phyloP scores from a whole-genome alignment of 2,888 invertebrate species.

The Cryptocephalus moraei region DNA sequence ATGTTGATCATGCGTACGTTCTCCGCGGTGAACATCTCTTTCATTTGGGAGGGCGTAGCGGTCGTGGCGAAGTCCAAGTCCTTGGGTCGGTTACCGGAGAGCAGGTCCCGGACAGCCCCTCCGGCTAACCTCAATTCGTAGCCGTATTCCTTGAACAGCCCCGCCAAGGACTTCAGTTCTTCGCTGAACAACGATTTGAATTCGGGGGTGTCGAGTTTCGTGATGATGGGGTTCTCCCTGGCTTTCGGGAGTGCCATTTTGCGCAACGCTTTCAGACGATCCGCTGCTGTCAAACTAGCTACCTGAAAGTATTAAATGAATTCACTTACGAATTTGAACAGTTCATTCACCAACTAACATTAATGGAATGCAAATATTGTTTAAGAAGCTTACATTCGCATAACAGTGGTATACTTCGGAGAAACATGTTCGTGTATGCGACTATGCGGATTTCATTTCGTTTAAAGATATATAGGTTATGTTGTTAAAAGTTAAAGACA shows the following conservation, averaged over 20 bases:
- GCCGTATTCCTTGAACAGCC: conserved; percentile 68
- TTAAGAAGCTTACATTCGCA: too few species aligned
- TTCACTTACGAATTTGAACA: too few species aligned
- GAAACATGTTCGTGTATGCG: too few species aligned
- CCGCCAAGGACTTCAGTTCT: conserved; percentile 60
- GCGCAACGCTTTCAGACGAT: conserved; percentile 15
- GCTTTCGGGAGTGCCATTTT: conserved; percentile 32
- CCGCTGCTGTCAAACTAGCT: conserved; percentile 9
- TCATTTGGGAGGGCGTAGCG: conserved; percentile 95
- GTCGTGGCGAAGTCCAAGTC: conserved; percentile 97
- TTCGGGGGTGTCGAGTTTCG: conserved; percentile 60
- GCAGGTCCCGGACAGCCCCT: conserved; percentile 85
- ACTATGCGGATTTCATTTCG: too few species aligned
- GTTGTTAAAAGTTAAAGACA: too few species aligned
- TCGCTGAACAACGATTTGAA: conserved; percentile 73
- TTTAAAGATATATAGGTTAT: too few species aligned
- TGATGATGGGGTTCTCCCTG: conserved; percentile 52
- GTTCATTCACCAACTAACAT: too few species aligned
- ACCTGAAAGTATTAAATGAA: background rate
- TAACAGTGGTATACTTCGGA: too few species aligned
- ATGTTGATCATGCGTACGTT: conserved; percentile 83
- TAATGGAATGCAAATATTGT: too few species aligned
- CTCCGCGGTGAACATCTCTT: conserved; percentile 78
- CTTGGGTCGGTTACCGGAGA: conserved; percentile 68
- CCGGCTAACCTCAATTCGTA: conserved; percentile 91